Evolutionary conservation across 1,140 invertebrate genomes (phyloP), one percentile per base, ranked within the genome.

Genomic region (Leptestheria dahalacensis): DNA sequence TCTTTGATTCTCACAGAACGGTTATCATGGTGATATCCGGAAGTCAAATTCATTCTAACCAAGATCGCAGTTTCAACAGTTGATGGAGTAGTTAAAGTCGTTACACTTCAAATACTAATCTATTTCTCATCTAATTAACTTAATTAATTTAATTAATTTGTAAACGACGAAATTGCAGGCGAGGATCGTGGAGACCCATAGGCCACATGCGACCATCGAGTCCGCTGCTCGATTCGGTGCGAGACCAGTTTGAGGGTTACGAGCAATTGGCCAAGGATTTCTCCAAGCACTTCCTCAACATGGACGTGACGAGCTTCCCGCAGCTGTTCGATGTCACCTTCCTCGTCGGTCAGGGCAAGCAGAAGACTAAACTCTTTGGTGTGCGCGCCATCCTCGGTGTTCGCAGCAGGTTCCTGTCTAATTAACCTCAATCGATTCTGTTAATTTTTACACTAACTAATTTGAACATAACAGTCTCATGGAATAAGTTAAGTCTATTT

Each of bases 251-350:
- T 69, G 91, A 94, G 75, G 89, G 92, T 69, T 91, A 93, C 70
- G 91, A 95, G 70, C 87, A 91, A 70, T 73, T 94, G 52, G 88
- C 90, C 1, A 92, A 91, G 73, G 91, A 95, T 72, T 95, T 95
- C 69, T 88, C 86, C 0, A 77, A 80, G 68, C 86, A 86, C 62
- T 93, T 93, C 73, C 76, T 90, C n/a, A 89, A 90, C 69, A 10
- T 23, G 1, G 49, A 46, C 26, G 74, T 80, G 46, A 71, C 79
- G 61, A 90, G 86, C 65, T 80, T 82, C 20, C 54, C 54, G 11
- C 83, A 83, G 70, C 75, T 93, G 1, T 95, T 93, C 70, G 91
- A 95, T 68, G 87, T 95, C 0, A 82, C 86, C 3, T 95, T 95
- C 71, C 73, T 92, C 60, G 91, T 95, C 23, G 89, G 88, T 1